Conservation (phyloP, 2,113 vertebrate species). For the Myxocyprinus asiaticus region DNA sequence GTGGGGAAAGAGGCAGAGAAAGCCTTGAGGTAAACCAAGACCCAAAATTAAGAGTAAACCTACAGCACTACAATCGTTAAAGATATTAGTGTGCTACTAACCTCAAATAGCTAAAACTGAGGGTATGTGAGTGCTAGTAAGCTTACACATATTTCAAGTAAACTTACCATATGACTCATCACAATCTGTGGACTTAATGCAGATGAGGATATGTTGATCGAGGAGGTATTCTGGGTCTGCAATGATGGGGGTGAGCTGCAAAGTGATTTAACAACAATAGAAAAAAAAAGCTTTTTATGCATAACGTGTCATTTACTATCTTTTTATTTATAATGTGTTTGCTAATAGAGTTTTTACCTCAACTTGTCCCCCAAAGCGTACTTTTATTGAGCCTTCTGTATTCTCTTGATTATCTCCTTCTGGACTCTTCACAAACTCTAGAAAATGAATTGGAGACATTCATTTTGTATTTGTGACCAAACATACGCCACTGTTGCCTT, state of each 20-base stretch:
- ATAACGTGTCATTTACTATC: background rate
- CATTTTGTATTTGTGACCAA: background rate
- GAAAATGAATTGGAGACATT: background rate
- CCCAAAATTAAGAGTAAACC: no score
- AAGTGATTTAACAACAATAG: conserved; percentile 22
- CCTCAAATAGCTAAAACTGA: no score
- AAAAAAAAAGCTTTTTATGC: background rate
- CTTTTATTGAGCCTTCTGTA: conserved; percentile 83
- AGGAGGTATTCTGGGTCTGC: conserved; percentile 94
- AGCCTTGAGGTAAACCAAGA: no score
- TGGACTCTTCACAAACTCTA: conserved; percentile 90
- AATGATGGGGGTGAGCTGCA: conserved; percentile 94
- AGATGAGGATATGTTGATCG: conserved; percentile 96
- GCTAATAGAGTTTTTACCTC: conserved; percentile 77
- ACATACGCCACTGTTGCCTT: no score
- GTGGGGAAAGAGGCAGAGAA: no score
- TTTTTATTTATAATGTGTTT: background rate
- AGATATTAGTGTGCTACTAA: no score
- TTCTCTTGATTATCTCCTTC: conserved; percentile 91
- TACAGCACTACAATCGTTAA: no score
- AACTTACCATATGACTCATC: conserved; percentile 93
- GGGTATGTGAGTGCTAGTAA: no score
- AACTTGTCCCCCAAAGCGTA: conserved; percentile 84
- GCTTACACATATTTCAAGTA: conserved; percentile 13
- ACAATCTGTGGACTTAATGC: conserved; percentile 91